Evolutionary conservation across 2,888 invertebrate species (phyloP).

Genomic region (Sisyra nigra): DNA sequence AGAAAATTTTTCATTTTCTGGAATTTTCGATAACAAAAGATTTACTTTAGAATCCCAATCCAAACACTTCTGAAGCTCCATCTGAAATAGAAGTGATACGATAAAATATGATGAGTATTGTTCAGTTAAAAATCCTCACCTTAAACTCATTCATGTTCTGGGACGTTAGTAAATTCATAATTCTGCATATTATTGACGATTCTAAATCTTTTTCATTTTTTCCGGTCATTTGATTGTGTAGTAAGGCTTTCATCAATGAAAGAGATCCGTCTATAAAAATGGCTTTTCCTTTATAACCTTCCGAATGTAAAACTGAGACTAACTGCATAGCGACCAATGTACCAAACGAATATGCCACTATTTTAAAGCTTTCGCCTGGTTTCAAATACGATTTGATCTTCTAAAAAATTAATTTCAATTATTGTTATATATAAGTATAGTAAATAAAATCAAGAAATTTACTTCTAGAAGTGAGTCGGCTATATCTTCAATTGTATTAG

Average conservation of each 20-base stretch:
- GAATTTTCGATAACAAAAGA: conserved; percentile 27
- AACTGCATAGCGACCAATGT: conserved; percentile 61
- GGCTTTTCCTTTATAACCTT: conserved; percentile 43
- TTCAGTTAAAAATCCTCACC: conserved; percentile 11
- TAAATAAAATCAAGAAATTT: too few relatives aligned
- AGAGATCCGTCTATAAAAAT: conserved; percentile 72
- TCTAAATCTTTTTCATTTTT: conserved; percentile 34
- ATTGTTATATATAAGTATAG: background rate
- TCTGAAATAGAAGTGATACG: conserved; percentile 13
- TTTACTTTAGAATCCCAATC: conserved; percentile 40
- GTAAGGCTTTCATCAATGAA: conserved; percentile 37
- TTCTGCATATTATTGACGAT: conserved; percentile 34
- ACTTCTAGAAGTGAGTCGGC: conserved; percentile 36
- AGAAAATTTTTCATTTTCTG: conserved; percentile 24
- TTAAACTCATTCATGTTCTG: conserved; percentile 26
- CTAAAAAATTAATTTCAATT: conserved; percentile 31
- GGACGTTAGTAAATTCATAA: conserved; percentile 31
- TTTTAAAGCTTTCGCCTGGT: conserved; percentile 42
- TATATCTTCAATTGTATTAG: conserved; percentile 31
- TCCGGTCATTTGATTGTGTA: conserved; percentile 27
- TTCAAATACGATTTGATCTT: conserved; percentile 34
- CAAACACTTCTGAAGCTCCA: conserved; percentile 32
- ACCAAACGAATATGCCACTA: conserved; percentile 85
- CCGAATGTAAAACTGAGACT: conserved; percentile 48
- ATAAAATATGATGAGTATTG: background rate